These are phyloP conservation scores for Anabacerthia variegaticeps DNA, from an alignment of 2,797 vertebrate species.

Conservation along the genomic window DNA sequence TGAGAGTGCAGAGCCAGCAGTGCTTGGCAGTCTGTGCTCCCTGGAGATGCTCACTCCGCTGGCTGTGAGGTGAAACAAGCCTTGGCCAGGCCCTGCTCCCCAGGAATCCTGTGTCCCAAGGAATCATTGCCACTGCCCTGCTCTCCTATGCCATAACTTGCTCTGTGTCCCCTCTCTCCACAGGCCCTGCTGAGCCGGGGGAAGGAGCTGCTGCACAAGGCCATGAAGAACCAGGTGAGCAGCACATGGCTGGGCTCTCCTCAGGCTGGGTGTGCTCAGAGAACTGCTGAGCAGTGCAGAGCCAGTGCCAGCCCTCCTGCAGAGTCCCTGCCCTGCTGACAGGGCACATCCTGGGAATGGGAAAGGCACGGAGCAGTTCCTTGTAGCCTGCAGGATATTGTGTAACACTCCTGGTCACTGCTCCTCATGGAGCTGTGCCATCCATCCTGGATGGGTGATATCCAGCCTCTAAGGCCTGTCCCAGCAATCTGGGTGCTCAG, in stretches of 20 bases:
- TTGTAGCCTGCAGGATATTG: background rate
- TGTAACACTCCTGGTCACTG: background rate
- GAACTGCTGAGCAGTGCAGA: constrained; percentile 3
- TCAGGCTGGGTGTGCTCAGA: background rate
- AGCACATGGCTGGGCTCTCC: background rate
- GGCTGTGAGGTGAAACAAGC: background rate
- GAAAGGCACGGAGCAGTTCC: background rate
- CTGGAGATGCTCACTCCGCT: background rate
- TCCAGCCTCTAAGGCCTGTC: background rate
- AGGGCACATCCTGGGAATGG: background rate
- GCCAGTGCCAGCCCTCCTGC: background rate
- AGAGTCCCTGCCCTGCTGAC: background rate
- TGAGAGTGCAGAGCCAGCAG: background rate
- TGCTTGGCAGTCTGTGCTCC: background rate
- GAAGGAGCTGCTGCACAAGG: constrained; percentile 88
- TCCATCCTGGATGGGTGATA: background rate
- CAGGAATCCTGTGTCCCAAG: background rate
- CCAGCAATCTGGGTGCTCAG: background rate
- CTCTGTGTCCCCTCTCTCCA: background rate
- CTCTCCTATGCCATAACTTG: background rate
- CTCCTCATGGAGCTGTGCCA: background rate
- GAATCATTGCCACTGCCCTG: background rate
- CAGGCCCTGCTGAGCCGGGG: constrained; percentile 86
- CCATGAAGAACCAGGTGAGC: constrained; percentile 86
- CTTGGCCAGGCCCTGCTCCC: background rate